Conservation (phyloP, 2,888 invertebrate species). For the Crioceris asparagi region DNA sequence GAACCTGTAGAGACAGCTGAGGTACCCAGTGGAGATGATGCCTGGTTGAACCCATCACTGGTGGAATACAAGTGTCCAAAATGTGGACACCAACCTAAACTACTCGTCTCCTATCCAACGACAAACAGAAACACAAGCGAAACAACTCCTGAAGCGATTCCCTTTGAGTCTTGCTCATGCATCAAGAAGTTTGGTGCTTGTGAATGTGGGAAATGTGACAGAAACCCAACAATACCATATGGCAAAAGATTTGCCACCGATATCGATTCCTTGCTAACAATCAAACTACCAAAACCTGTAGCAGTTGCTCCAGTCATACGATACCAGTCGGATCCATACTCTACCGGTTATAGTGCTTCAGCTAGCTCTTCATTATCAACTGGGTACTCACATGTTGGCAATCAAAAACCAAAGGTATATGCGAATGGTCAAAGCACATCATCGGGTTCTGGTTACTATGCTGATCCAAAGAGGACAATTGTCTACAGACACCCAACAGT, state of each 20-base stretch:
- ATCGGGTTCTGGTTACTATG: conserved; percentile 13
- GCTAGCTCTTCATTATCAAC: conserved; percentile 3
- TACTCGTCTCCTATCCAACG: conserved; percentile 20
- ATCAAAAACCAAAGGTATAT: conserved; percentile 8
- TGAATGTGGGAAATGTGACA: conserved; percentile 7
- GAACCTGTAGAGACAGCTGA: too few species aligned
- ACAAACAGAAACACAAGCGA: conserved; percentile 1
- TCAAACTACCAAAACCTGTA: neutral
- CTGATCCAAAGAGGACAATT: conserved; percentile 13
- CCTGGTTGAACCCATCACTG: conserved; percentile 14
- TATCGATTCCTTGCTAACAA: conserved; percentile 7
- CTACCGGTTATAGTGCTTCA: conserved; percentile 6
- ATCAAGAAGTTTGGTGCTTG: conserved; percentile 8
- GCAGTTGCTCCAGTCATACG: too few species aligned
- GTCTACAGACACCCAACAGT: conserved; percentile 14
- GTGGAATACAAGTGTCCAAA: conserved; percentile 16
- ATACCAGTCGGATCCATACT: too few species aligned
- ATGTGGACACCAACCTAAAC: conserved; percentile 12
- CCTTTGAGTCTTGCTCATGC: too few species aligned
- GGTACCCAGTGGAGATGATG: too few species aligned
- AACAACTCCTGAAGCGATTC: neutral
- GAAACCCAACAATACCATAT: conserved; percentile 12
- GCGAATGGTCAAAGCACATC: conserved; percentile 9
- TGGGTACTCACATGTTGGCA: conserved; percentile 6
- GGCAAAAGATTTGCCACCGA: conserved; percentile 16